Percentiles rank a stretch among this genome's conserved stretches.
Evolutionary conservation across 2,888 invertebrate species (phyloP).

Genomic region (Drosophila fungiperda): DNA sequence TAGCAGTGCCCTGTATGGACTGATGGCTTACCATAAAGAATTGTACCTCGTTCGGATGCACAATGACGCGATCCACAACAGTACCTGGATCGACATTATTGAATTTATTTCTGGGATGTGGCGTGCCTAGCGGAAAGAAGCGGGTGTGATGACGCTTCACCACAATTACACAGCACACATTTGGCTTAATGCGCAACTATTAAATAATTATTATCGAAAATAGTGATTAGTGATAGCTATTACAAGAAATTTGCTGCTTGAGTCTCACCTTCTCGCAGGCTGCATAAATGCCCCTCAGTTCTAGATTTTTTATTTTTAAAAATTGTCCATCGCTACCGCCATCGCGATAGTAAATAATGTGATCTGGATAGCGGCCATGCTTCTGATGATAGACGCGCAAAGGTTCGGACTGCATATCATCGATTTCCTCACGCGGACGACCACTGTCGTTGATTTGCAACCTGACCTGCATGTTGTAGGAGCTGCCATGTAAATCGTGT

Average conservation of each 20-base stretch:
- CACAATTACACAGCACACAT: constrained; percentile 95
- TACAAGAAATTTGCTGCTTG: not conserved
- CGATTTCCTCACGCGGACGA: constrained; percentile 90
- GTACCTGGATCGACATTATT: constrained; percentile 94
- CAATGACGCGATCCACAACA: constrained; percentile 93
- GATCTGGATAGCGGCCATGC: constrained; percentile 84
- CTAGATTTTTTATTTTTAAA: constrained; percentile 86
- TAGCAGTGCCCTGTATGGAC: constrained; percentile 92
- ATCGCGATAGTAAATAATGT: constrained; percentile 92
- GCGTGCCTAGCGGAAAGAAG: constrained; percentile 82
- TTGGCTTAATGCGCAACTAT: constrained; percentile 86
- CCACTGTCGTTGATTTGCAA: constrained; percentile 87
- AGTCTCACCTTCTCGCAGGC: constrained; percentile 87
- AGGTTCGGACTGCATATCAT: constrained; percentile 89
- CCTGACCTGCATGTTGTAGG: constrained; percentile 91
- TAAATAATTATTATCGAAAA: not conserved
- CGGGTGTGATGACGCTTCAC: constrained; percentile 99
- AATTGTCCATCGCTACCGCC: constrained; percentile 96
- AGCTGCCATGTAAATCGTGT: constrained; percentile 88
- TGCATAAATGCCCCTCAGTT: constrained; percentile 89
- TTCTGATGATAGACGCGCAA: constrained; percentile 87
- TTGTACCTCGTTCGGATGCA: constrained; percentile 94
- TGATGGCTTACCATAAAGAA: constrained; percentile 93
- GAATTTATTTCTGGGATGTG: constrained; percentile 86
- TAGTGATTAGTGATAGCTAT: not conserved